phyloP scores from a whole-genome alignment of 2,113 vertebrate genomes.

The Ellobius talpinus region DNA sequence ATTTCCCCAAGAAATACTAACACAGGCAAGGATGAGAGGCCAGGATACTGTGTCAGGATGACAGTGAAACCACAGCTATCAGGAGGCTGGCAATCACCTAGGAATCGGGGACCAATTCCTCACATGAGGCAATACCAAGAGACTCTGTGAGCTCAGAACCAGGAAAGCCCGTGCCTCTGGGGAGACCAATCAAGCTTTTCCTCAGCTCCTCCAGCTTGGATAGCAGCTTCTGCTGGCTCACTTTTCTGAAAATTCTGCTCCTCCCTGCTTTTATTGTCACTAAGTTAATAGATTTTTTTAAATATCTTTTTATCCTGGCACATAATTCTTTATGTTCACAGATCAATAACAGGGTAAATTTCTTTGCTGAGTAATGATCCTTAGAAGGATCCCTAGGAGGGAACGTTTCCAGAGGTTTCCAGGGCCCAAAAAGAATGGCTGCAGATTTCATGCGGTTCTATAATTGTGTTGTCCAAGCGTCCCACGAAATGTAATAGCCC shows the following conservation, averaged over 20 bases:
- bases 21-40: neutral
- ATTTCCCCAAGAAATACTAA: slow-evolving; percentile 4
- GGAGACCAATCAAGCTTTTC: slow-evolving; percentile 45
- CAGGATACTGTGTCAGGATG: neutral
- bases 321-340: slow-evolving; percentile 74
- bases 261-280: slow-evolving; percentile 68
- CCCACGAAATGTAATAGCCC: slow-evolving; percentile 69
- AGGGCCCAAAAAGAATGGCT: slow-evolving; percentile 61
- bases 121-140: slow-evolving; percentile 54
- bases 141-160: slow-evolving; percentile 6
- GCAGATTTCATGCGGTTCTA: slow-evolving; percentile 42
- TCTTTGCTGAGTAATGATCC: slow-evolving; percentile 79
- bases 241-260: slow-evolving; percentile 65
- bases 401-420: slow-evolving; percentile 69
- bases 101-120: slow-evolving; percentile 42
- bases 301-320: slow-evolving; percentile 73
- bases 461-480: slow-evolving; percentile 65
- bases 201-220: slow-evolving; percentile 43
- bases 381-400: neutral
- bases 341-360: slow-evolving; percentile 75
- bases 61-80: neutral
- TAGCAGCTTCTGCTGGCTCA: slow-evolving; percentile 39
- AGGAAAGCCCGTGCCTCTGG: slow-evolving; percentile 8
- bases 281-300: slow-evolving; percentile 77
- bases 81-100: neutral